Evolutionary conservation across 2,797 vertebrate species (phyloP), one percentile per base, ranked within the genome.

Genomic region (Pipistrellus pygmaeus): DNA sequence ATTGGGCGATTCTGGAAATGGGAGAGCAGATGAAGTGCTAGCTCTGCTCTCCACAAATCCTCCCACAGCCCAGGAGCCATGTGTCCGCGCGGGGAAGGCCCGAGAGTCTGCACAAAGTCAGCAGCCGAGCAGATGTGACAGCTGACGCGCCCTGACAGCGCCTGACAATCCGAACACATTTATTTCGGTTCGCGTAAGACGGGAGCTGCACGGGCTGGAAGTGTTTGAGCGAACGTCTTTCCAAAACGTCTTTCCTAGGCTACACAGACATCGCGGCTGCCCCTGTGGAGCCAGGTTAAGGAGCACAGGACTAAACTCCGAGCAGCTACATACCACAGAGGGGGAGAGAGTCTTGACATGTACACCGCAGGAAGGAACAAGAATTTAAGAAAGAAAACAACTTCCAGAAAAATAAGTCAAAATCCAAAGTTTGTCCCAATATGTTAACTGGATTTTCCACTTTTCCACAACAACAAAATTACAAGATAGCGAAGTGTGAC

Each of bases 401-500:
- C 14, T 78, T 46, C 55, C 53, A 78, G 35, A 55, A 90, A 90
- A 94, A 78, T 3, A 62, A 23, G 51, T 64, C 32, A 30, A 83
- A 76, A 44, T 30, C 64, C 30, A 35, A 78, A 80, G 64, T n/a
- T 9, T 9, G 6, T 20, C 38, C 73, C 27, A 60, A 32, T 48
- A 48, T 66, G 41, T 66, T 75, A 66, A 48, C 46, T 55, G 44
- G 18, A 55, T 44, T 62, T 41, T 77, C 17, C 32, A 27, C 53
- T 62, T 93, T 84, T 71, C 32, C 77, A 71, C 53, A 69, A 76
- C 30, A 73, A 55, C 17, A 62, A 84, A 93, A 78, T 72, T 30
- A 55, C 44, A 90, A 30, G 64, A 72, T 7, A 90, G 86, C 35
- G 30, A 71, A 62, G 44, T 90, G 72, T 78, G 85, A 88, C 60